Base-by-base conservation (phyloP, 1,140 invertebrate genomes). In the Rhynchophorus ferrugineus region DNA sequence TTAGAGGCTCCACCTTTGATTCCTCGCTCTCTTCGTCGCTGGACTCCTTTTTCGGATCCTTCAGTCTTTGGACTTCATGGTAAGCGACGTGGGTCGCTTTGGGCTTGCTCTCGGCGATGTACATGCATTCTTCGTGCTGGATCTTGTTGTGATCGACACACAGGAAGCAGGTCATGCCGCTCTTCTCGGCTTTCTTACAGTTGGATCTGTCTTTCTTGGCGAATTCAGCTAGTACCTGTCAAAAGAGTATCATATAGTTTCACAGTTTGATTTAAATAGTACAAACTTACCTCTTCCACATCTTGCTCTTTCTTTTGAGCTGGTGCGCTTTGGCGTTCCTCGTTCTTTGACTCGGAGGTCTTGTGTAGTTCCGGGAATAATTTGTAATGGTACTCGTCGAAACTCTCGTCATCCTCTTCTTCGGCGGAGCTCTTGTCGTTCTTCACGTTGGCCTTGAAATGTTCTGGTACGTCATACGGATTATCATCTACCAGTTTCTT, bases 111-210 rank as follows among this genome's bases (percentile, higher is more conserved):
- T 78, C 79, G 5, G 79, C 80, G 1, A 85, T 74, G 65, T 80
- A 85, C 74, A 84, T 84, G 60, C 84, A 87, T 68, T 85, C 84
- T 67, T 87, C 83, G 57, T 85, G 77, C 62, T 80, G 78, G 16
- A 81, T 69, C 2, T 81, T 82, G 34, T 75, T 74, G 29, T 81
- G 76, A 53, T 85, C 80, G 0, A 75, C 61, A 61, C 84, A 87
- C 49, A 80, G 73, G 65, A 79, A 86, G 65, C 84, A 87, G 3
- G 83, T 85, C 82, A 86, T 84, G 20, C 79, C 78, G 55, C 83
- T 78, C 57, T 81, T 81, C 46, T 78, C 73, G 0, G 80, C 71
- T 62, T 83, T 84, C 60, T 83, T 82, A 61, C 84, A 87, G 2
- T 78, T 73, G 1, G 82, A 80, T 44, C 81, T 69, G 61, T 87